Evolutionary conservation across 2,888 invertebrate genomes (phyloP).

Genomic region (Oligia fasciuncula): DNA sequence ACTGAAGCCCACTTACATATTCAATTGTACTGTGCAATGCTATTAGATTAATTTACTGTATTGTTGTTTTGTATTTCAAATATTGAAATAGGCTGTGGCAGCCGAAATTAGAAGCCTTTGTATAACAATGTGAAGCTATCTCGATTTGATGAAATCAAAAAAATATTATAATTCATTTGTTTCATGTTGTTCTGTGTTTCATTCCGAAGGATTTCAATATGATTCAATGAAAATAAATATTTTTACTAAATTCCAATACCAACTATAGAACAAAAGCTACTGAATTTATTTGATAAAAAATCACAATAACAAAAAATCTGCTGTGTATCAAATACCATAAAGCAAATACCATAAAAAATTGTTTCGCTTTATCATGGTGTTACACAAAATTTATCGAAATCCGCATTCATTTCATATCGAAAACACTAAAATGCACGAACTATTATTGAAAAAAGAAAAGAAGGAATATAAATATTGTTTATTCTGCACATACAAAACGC

Average conservation of each 20-base stretch:
- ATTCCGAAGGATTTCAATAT: neutral
- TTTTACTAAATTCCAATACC: neutral
- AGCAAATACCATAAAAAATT: too few relatives aligned
- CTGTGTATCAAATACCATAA: neutral
- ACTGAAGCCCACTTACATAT: slow-evolving; percentile 50
- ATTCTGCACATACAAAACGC: too few relatives aligned
- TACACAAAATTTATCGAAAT: neutral
- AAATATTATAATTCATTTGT: neutral
- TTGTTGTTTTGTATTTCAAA: slow-evolving; percentile 22
- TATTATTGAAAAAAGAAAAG: neutral
- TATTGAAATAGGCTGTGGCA: slow-evolving; percentile 8
- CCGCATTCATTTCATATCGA: neutral
- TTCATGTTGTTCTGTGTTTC: neutral
- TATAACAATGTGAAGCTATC: neutral
- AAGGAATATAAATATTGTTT: too few relatives aligned
- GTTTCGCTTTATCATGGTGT: neutral
- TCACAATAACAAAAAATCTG: neutral
- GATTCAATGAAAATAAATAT: neutral
- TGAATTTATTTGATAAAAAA: neutral
- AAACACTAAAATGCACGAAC: neutral
- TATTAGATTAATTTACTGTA: slow-evolving; percentile 51
- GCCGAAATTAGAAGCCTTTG: neutral
- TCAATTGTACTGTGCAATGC: slow-evolving; percentile 47
- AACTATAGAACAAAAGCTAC: neutral
- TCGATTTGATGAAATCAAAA: neutral